phyloP scores from a whole-genome alignment of 2,113 vertebrate genomes.

The Perccottus glenii region DNA sequence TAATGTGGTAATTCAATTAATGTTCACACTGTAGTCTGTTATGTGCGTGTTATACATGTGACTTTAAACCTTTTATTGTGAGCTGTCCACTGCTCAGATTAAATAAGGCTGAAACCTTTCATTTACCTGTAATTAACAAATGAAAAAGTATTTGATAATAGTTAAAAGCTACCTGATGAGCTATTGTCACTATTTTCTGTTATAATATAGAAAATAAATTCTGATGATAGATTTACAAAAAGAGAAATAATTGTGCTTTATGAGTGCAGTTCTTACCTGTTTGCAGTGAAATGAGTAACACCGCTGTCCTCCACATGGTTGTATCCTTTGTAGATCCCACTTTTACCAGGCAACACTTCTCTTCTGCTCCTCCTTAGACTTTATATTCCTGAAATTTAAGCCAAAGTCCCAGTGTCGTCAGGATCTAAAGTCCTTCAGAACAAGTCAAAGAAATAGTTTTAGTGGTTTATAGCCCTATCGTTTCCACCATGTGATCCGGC shows the following conservation, averaged over 20 bases:
- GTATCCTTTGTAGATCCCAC: slow-evolving; percentile 35
- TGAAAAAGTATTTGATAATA: too few relatives aligned
- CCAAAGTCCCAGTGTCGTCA: slow-evolving; percentile 64
- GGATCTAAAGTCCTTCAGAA: slow-evolving; percentile 35
- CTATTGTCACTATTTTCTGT: too few relatives aligned
- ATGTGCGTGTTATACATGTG: too few relatives aligned
- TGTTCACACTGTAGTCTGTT: too few relatives aligned
- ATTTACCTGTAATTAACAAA: too few relatives aligned
- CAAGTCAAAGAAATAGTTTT: slow-evolving; percentile 2
- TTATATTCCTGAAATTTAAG: slow-evolving; percentile 38
- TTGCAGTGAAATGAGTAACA: slow-evolving; percentile 60
- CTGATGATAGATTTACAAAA: too few relatives aligned
- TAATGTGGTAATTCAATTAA: too few relatives aligned
- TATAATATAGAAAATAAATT: too few relatives aligned
- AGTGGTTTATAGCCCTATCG: slow-evolving; percentile 32
- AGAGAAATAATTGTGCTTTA: neutral
- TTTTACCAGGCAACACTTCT: slow-evolving; percentile 6
- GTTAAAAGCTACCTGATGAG: too few relatives aligned
- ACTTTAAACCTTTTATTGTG: too few relatives aligned
- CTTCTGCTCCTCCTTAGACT: slow-evolving; percentile 30
- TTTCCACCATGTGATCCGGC: neutral
- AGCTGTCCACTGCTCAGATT: too few relatives aligned
- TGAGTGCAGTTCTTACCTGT: slow-evolving; percentile 59
- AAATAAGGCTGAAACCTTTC: too few relatives aligned
- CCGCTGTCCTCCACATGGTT: slow-evolving; percentile 58